Base-by-base conservation (phyloP, 2,113 vertebrate genomes). In the Ochotona princeps region DNA sequence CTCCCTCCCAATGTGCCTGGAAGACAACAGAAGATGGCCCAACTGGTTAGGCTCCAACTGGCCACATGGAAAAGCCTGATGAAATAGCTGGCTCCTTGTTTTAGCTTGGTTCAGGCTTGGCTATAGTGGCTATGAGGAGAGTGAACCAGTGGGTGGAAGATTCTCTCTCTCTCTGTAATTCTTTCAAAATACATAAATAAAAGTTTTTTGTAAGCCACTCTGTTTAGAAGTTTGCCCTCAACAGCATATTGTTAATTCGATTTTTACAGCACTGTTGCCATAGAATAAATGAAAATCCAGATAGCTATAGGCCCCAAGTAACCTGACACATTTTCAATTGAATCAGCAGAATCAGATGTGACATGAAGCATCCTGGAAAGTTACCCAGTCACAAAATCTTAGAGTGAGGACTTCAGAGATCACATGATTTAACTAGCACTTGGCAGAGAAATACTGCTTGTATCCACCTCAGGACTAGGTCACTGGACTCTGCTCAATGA, bases 281-380 rank as follows among this genome's bases (percentile, higher is more conserved):
- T 72, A 73, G 35, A 47, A 65, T 60, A 81, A 51, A 73, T 17
- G 6, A 72, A 75, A 87, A 92, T 18, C 35, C 11, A 61, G 54
- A 94, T 85, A 32, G 1, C 28, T 74, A 57, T 61, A 38, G 17
- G n/a, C 35, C 60, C 51, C 88, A 82, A 74, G 32, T 88, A 25
- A 92, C 74, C 54, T 90, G 79, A 57, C 38, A 84, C 79, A 90
- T 76, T 92, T 87, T 88, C 35, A 81, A 32, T 7, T 87, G 35
- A 44, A 87, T 70, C 70, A 83, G 28, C 7, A 75, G 28, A 25
- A 72, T 38, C 18, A 81, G 9, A 79, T 70, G 57, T 38, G 3
- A 49, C 32, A 83, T 38, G 57, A 82, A 72, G 18, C 57, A 92
- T 32, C 26, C 12, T 38, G 25, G 15, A 87, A 66, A 38, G 63